Evolutionary conservation across 2,113 vertebrate genomes (phyloP), one percentile per base, ranked within the genome.

Genomic region (Stigmatopora nigra): DNA sequence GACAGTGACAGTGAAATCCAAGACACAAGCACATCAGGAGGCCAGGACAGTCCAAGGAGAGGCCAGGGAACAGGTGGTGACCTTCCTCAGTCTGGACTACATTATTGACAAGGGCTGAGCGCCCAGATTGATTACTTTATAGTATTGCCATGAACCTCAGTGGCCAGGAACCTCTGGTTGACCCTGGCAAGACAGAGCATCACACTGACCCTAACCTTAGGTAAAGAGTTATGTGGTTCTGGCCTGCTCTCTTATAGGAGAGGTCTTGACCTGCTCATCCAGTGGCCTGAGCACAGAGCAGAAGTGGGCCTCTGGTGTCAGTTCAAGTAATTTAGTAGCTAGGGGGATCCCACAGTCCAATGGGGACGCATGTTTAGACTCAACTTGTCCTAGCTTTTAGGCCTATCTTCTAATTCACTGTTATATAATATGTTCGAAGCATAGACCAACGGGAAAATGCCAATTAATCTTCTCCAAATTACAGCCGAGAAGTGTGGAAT

Each of bases 171-270:
- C 88, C 87, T 87, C 83, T 73, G 75, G 71, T 76, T 91, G 87
- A 91, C 88, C 91, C 84, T 51, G 67, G 78, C 66, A 15, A 78
- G 79, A 79, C 82, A 64, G 75, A 76, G 75, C 76, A 68, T 79
- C 72, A 45, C 82, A 77, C 71, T 88, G 88, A 91, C 88, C 88
- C 88, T 90, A 83, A 91, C 91, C 89, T 90, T 86, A 85, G 71
- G 77, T 82, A 84, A 90, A 91, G 88, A 90, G 82, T 89, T 89
- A 90, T 89, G 89, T 88, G 86, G 85, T 89, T 89, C 89, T 90
- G 89, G 89, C 89, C 90, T 79, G 85, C 79, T 81, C 82, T 72
- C 75, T 87, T 85, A 87, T 86, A 82, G 82, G 69, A 63, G 12
- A 79, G 83, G 82, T 84, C 81, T 73, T 89, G 89, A 89, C 88